Evolutionary conservation across 1,140 invertebrate species (phyloP), one percentile per base, ranked within the genome.

Genomic region (Sarcophaga bullata): DNA sequence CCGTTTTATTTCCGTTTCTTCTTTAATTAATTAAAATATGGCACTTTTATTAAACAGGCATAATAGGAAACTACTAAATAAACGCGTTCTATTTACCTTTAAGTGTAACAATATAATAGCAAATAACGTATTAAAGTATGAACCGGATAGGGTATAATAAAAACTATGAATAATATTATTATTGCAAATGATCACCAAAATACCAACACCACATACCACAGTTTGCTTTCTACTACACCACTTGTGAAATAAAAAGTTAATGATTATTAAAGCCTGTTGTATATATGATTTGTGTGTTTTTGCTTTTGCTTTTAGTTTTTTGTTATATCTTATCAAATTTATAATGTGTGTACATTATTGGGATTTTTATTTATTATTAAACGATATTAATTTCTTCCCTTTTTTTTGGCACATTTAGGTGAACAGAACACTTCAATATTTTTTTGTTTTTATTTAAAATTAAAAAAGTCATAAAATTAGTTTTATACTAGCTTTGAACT

Each of bases 251-350:
- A 37, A 37, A 37, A 37, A 37, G 25, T 37, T 37, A 37, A 15
- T 3, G 62, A 7, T 15, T 68, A 25, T 68, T 68, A 25, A 19
- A 68, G 62, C 6, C 62, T 19, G 19, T n/a, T n/a, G 7, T 58
- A n/a, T n/a, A 58, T 58, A 58, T 0, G 13, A 13, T 15, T 68
- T 68, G 1, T 2, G 25, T 37, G 1, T 37, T 37, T 37, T 1
- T 37, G 1, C 2, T 68, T 68, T 15, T n/a, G 54, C 15, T 58
- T 58, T 58, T n/a, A 15, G 6, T 58, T 58, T 37, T 37, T 13
- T 47, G 25, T 17, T 19, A 78, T 78, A 78, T 78, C 75, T 78
- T 78, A 78, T 78, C 75, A 50, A 78, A 50, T 17, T 25, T 19
- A 49, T 76, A 76, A 78, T 50, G 49, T 25, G 49, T 25, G 75